These are phyloP conservation scores for Cacatua alba DNA, from an alignment of 2,113 vertebrate species.

Conservation along the genomic window DNA sequence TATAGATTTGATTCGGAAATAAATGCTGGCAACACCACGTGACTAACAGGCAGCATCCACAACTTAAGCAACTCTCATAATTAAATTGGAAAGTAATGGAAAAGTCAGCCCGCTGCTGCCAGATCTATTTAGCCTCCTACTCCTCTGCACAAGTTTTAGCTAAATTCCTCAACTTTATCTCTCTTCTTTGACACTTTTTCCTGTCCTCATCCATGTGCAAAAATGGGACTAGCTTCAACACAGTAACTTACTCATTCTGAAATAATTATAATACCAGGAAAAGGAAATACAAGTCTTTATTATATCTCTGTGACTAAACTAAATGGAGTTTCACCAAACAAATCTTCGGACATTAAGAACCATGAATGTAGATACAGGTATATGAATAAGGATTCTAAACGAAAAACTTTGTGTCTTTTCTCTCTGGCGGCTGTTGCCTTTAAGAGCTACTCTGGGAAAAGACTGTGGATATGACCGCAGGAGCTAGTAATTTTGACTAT, in stretches of 20 bases:
- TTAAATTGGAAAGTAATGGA: neutral
- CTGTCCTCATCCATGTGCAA: neutral
- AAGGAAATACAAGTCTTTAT: neutral
- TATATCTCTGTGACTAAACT: neutral
- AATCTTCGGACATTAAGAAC: neutral
- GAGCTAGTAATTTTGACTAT: neutral
- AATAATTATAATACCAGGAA: neutral
- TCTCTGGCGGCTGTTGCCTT: neutral
- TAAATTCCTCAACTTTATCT: neutral
- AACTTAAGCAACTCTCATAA: neutral
- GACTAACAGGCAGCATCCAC: slow-evolving; percentile 14
- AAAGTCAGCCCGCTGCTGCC: neutral
- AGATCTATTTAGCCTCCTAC: neutral
- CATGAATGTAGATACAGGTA: neutral
- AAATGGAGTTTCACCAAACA: neutral
- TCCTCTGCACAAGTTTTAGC: neutral
- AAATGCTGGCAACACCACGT: slow-evolving; percentile 33
- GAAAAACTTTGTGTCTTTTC: neutral
- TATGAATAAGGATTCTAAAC: neutral
- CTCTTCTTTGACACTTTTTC: neutral
- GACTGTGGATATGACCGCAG: neutral
- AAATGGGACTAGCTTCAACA: neutral
- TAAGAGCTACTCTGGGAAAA: neutral
- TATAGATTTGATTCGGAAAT: slow-evolving; percentile 59
- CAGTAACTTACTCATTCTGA: neutral